phyloP scores from a whole-genome alignment of 2,113 vertebrate species.

The Xiphophorus maculatus region DNA sequence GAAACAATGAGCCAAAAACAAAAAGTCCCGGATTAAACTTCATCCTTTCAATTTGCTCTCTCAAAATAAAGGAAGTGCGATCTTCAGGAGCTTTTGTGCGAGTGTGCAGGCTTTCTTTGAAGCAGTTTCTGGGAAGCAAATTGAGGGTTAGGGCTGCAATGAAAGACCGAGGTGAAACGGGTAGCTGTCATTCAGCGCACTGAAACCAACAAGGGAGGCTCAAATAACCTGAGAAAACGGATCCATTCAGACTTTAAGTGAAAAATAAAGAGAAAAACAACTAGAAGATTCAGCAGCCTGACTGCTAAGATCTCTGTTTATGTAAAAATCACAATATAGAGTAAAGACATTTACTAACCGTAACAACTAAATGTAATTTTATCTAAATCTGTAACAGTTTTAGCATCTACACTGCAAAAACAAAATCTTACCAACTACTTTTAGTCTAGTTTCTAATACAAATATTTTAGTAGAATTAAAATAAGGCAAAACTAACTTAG shows the following conservation, averaged over 20 bases:
- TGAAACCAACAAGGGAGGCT: conserved; percentile 24
- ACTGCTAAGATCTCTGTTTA: too few species aligned
- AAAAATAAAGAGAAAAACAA: too few species aligned
- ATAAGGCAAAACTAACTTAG: too few species aligned
- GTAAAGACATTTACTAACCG: too few species aligned
- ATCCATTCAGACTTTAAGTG: background rate
- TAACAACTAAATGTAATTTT: too few species aligned
- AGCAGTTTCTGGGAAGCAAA: conserved; percentile 59
- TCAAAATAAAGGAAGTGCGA: conserved; percentile 47
- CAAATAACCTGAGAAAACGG: conserved; percentile 8
- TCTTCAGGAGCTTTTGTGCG: conserved; percentile 31
- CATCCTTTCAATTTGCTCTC: conserved; percentile 40
- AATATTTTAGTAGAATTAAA: too few species aligned
- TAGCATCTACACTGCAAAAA: too few species aligned
- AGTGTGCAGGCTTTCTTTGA: conserved; percentile 50
- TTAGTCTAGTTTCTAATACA: too few species aligned
- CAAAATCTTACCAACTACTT: too few species aligned
- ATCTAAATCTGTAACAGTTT: too few species aligned
- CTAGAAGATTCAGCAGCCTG: too few species aligned
- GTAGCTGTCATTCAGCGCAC: conserved; percentile 56
- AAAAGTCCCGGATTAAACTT: conserved; percentile 31
- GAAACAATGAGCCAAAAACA: conserved; percentile 33
- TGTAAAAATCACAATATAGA: too few species aligned
- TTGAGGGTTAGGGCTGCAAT: conserved; percentile 60
- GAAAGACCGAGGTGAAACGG: conserved; percentile 65